Percentiles rank a stretch among this genome's conserved stretches.
Evolutionary conservation across 2,888 invertebrate genomes (phyloP).

Genomic region (Eilema caniola): DNA sequence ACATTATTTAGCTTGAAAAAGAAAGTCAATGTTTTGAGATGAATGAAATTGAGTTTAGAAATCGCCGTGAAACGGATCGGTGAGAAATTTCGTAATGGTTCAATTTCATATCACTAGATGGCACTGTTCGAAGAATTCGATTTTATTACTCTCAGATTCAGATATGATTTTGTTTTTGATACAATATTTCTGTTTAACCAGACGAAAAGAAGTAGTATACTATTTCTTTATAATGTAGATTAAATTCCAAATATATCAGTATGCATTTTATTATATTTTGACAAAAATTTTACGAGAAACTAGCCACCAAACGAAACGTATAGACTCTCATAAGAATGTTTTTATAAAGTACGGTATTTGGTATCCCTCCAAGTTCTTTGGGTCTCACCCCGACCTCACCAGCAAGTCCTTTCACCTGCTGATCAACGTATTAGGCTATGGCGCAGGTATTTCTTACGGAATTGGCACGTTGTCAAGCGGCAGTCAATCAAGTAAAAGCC

Average conservation of each 20-base stretch:
- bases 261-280: neutral
- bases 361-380: neutral
- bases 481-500: neutral
- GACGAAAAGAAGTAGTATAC: neutral
- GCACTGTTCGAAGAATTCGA: neutral
- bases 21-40: neutral
- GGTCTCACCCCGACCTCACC: neutral
- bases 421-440: neutral
- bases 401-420: neutral
- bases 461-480: neutral
- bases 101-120: neutral
- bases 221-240: neutral
- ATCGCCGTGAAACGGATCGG: neutral
- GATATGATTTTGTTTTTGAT: neutral
- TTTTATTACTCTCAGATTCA: neutral
- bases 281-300: neutral
- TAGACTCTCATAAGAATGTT: neutral
- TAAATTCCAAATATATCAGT: neutral
- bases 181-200: neutral
- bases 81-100: neutral
- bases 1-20: neutral
- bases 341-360: neutral
- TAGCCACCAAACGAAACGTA: neutral
- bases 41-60: neutral
- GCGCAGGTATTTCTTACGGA: neutral